These are phyloP conservation scores for Danio jaintianensis DNA, from an alignment of 2,797 vertebrate genomes.

Conservation along the genomic window DNA sequence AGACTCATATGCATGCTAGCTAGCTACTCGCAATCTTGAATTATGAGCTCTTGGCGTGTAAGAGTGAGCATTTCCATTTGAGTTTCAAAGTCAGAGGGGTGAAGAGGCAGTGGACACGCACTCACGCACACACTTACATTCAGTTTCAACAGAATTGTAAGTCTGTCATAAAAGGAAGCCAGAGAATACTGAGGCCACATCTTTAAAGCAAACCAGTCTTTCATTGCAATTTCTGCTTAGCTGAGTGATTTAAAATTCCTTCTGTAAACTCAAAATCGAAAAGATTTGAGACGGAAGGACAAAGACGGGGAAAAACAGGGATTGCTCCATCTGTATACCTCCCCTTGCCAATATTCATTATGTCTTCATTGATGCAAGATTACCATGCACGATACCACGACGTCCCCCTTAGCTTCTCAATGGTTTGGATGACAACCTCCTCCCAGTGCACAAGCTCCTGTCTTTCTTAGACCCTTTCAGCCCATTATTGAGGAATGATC, in stretches of 20 bases:
- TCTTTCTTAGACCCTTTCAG: slow-evolving; percentile 40
- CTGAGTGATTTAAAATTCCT: slow-evolving; percentile 32
- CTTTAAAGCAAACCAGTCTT: slow-evolving; percentile 30
- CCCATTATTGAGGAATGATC: slow-evolving; percentile 53
- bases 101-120: slow-evolving; percentile 38
- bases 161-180: slow-evolving; percentile 47
- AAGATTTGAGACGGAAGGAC: slow-evolving; percentile 20
- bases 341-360: slow-evolving; percentile 62
- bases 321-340: slow-evolving; percentile 68
- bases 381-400: slow-evolving; percentile 75
- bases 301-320: slow-evolving; percentile 42
- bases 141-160: slow-evolving; percentile 36
- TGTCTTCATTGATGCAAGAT: slow-evolving; percentile 73
- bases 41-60: slow-evolving; percentile 33
- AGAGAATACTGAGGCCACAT: slow-evolving; percentile 29
- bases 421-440: slow-evolving; percentile 54
- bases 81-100: slow-evolving; percentile 43
- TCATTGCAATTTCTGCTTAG: slow-evolving; percentile 39
- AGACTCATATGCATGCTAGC: slow-evolving; percentile 29
- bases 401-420: slow-evolving; percentile 67
- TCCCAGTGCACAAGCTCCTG: slow-evolving; percentile 23
- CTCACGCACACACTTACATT: slow-evolving; percentile 22
- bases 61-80: slow-evolving; percentile 37
- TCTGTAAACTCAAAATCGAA: slow-evolving; percentile 6
- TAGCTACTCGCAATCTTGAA: slow-evolving; percentile 45